Evolutionary conservation across 2,888 invertebrate species (phyloP), one percentile per base, ranked within the genome.

Genomic region (Drosophila cracens): DNA sequence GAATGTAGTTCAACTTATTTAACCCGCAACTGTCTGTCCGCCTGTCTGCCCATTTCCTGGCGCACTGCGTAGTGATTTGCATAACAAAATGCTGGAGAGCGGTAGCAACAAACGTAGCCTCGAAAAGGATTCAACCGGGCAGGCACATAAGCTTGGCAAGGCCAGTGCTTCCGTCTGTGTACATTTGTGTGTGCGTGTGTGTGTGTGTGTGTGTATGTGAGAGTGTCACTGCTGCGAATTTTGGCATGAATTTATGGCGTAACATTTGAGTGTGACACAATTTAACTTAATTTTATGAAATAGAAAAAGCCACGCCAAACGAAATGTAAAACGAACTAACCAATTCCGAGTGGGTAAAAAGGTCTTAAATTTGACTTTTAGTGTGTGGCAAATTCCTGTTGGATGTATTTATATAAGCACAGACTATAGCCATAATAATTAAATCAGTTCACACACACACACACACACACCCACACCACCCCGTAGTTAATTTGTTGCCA

Each of bases 181-280:
- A 68, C 67, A 70, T 59, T 52, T 70, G 52, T 62, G 67, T 70
- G 74, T 68, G 62, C 68, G 52, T 62, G 67, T 70, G 74, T 68
- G 62, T 31, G 49, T 18, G 18, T 18, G 49, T 27, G 16, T 13
- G 31, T 8, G 21, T 29, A 6, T 54, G 5, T 5, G n/a, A 6
- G 29, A 11, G 70, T 66, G 75, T 70, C 62, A 79, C 72, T 72
- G 70, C 69, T 78, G 76, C 65, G 57, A 80, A 76, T 89, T 80
- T 77, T 71, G 76, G 89, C 82, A 70, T 70, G 68, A 87, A 89
- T 89, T 87, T 87, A 89, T 87, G 83, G 83, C 74, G 69, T 85
- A 84, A 87, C 91, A 85, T 90, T 90, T 89, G 91, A 90, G 87
- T 89, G 90, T 91, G 91, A 90, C 91, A 90, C 86, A 91, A 90